phyloP scores from a whole-genome alignment of 2,797 vertebrate genomes.

The Columba guinea region DNA sequence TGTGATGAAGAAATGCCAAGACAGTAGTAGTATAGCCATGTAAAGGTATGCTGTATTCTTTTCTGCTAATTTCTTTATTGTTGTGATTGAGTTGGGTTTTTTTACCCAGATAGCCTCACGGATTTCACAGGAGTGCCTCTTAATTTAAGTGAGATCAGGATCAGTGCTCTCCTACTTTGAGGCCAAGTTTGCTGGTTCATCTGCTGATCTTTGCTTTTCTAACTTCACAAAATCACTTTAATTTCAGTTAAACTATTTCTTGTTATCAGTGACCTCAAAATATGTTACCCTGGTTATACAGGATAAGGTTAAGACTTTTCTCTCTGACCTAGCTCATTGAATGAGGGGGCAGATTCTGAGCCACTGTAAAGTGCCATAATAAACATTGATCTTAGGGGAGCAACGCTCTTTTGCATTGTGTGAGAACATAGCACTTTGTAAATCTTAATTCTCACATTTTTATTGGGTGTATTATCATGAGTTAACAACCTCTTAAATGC shows the following conservation, averaged over 20 bases:
- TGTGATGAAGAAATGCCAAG: not conserved
- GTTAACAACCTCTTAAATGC: not conserved
- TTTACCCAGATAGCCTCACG: not conserved
- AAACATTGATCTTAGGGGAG: slow-evolving; percentile 12
- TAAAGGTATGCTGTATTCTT: not conserved
- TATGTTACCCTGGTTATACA: not conserved
- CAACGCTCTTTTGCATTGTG: not conserved
- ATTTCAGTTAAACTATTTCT: slow-evolving; percentile 46
- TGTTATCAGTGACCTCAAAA: slow-evolving; percentile 47
- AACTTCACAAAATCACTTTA: slow-evolving; percentile 38
- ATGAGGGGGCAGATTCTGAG: slow-evolving; percentile 16
- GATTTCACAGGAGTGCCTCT: not conserved
- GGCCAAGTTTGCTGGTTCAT: slow-evolving; percentile 18
- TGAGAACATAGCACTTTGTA: not conserved
- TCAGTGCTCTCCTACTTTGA: not conserved
- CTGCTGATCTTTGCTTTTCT: slow-evolving; percentile 23
- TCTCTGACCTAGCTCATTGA: not conserved
- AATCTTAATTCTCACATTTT: slow-evolving; percentile 17
- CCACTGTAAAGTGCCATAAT: not conserved
- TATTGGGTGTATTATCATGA: not conserved
- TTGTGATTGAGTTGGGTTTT: not conserved
- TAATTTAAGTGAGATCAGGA: slow-evolving; percentile 9
- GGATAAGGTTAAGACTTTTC: slow-evolving; percentile 34
- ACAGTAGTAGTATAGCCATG: not conserved
- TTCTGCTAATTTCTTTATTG: not conserved